Conservation (phyloP, 92 coral and sea anemone species). For the Zoanthus sansibaricus region DNA sequence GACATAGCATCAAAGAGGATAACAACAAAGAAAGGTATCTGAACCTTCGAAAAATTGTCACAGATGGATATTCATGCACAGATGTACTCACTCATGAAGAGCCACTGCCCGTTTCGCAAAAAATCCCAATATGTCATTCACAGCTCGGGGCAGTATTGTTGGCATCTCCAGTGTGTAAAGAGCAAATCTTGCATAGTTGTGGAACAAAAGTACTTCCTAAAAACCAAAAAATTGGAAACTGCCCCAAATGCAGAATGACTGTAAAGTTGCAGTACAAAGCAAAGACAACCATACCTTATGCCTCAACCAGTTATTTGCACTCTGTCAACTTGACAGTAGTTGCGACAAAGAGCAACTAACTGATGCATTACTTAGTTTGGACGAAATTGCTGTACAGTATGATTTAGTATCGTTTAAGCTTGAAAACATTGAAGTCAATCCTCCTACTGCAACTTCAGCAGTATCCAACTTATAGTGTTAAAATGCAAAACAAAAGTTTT, state of each 20-base stretch:
- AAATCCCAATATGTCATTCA: neutral
- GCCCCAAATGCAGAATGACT: no score
- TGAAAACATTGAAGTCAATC: neutral
- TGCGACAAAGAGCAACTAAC: neutral
- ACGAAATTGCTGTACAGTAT: neutral
- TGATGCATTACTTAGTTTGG: constrained; percentile 7
- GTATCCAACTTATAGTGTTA: neutral
- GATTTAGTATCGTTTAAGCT: neutral
- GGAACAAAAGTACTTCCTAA: neutral
- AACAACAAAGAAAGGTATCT: constrained; percentile 2
- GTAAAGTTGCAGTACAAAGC: no score
- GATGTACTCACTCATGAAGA: neutral
- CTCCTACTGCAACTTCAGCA: neutral
- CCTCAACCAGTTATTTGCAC: constrained; percentile 1
- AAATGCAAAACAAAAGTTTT: constrained; percentile 1
- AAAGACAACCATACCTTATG: no score
- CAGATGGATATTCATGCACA: no score
- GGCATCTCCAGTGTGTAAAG: constrained; percentile 7
- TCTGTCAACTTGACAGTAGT: neutral
- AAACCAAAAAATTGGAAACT: no score
- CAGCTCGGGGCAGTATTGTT: neutral
- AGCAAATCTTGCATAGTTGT: constrained; percentile 9
- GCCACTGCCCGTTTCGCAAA: no score
- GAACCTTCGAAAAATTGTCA: no score
- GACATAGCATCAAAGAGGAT: neutral